Evolutionary conservation across 2,888 invertebrate species (phyloP), one percentile per base, ranked within the genome.

Genomic region (Elegia similella): DNA sequence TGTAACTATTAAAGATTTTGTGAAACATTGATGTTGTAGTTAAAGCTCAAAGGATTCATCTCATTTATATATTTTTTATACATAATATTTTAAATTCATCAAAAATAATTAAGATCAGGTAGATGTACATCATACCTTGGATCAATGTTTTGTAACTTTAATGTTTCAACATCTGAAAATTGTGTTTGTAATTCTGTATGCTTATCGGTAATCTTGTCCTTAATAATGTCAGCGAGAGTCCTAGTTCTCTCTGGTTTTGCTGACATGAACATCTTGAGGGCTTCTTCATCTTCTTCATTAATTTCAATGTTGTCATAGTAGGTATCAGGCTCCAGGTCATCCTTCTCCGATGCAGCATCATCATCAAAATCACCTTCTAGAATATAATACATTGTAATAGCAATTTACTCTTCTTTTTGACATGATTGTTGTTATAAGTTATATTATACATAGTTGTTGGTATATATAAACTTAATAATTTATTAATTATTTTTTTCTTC

Each of bases 131-230:
- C n/a, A 62, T 64, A 93, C 93, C 94, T 92, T 1, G 97, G 96
- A 89, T 98, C 97, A 64, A 99, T 81, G 63, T 98, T 95, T 78
- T 97, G 95, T 70, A 97, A 88, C 75, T 95, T 95, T 12, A 97
- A 75, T 16, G 94, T 93, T 61, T 94, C 95, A 43, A 90, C 93
- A 92, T 98, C 98, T 44, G 97, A 96, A 75, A 97, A 95, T 74
- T 97, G 95, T 32, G 96, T 95, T 46, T 96, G 94, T 15, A 98
- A 92, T 88, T 98, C 98, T 0, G 97, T 97, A 72, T 97, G 95
- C 78, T 98, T 98, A 73, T 98, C 98, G 29, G 96, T 96, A 42
- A 99, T 95, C 90, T 97, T 98, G 67, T 98, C 98, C 92, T 95
- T 94, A 59, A 99, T 98, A 44, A 98, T 95, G 77, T 99, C 98